Percentiles rank a stretch among this genome's conserved stretches.
Conservation (phyloP, 2,888 invertebrate genomes). For the Lasioglossum marginatum region DNA sequence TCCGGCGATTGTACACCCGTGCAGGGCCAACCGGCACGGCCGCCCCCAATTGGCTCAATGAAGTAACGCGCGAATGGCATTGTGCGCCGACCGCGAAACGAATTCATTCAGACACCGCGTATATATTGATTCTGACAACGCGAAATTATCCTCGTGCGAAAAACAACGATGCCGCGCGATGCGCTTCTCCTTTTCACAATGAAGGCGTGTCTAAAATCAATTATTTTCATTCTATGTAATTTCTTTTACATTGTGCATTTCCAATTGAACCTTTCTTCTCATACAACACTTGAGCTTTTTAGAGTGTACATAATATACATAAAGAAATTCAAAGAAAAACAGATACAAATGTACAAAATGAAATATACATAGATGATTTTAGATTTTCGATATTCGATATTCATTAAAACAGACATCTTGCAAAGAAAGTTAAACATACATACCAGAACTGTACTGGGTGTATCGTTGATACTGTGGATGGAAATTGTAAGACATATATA, state of each 20-base stretch:
- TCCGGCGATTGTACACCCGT: not conserved
- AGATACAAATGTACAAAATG: slow-evolving; percentile 38
- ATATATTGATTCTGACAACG: slow-evolving; percentile 4
- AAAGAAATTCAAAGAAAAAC: slow-evolving; percentile 43
- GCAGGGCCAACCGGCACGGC: not conserved
- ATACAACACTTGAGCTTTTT: too few relatives aligned
- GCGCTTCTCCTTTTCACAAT: not conserved
- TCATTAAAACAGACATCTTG: slow-evolving; percentile 20
- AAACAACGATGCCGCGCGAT: not conserved
- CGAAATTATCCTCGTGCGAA: not conserved
- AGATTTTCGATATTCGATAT: slow-evolving; percentile 39
- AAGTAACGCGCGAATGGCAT: not conserved
- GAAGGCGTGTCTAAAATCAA: not conserved
- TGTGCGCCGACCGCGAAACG: not conserved
- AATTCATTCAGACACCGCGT: not conserved
- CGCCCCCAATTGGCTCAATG: not conserved
- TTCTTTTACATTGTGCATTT: too few relatives aligned
- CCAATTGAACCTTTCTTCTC: too few relatives aligned
- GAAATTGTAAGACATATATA: slow-evolving; percentile 90
- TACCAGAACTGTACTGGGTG: slow-evolving; percentile 98
- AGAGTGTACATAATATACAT: not conserved
- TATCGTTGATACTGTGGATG: slow-evolving; percentile 99
- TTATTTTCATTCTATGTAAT: too few relatives aligned
- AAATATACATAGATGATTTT: slow-evolving; percentile 40
- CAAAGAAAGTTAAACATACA: slow-evolving; percentile 80